Evolutionary conservation across 2,797 vertebrate genomes (phyloP).

Genomic region (Acridotheres tristis): DNA sequence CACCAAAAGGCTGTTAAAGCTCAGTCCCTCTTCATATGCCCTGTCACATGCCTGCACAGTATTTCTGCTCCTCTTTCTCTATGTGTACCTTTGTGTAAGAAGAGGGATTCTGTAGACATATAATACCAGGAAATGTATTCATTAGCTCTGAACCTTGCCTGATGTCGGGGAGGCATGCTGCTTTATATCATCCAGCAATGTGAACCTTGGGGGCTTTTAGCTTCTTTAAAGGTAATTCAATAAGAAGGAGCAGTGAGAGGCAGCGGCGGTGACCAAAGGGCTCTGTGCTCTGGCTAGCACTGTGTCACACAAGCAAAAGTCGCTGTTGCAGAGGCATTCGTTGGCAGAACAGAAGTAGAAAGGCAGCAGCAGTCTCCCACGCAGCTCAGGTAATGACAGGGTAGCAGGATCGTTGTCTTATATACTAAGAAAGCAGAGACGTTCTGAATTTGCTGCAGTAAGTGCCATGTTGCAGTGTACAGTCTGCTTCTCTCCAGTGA

Average conservation of each 20-base stretch:
- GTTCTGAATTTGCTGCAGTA: background rate
- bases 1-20: background rate
- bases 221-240: background rate
- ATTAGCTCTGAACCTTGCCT: background rate
- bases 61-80: background rate
- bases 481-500: background rate
- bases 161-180: background rate
- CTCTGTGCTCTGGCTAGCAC: background rate
- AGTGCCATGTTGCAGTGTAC: background rate
- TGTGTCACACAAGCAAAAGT: fast-evolving
- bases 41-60: background rate
- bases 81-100: background rate
- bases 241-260: background rate
- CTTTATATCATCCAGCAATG: background rate
- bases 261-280: background rate
- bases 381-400: background rate
- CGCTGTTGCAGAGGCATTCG: background rate
- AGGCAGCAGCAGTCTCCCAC: background rate
- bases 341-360: background rate
- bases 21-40: background rate
- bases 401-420: background rate
- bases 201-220: background rate
- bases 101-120: background rate
- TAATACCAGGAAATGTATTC: background rate
- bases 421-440: background rate